Conservation (phyloP, 2,797 vertebrate species). For the Phoebastria nigripes region DNA sequence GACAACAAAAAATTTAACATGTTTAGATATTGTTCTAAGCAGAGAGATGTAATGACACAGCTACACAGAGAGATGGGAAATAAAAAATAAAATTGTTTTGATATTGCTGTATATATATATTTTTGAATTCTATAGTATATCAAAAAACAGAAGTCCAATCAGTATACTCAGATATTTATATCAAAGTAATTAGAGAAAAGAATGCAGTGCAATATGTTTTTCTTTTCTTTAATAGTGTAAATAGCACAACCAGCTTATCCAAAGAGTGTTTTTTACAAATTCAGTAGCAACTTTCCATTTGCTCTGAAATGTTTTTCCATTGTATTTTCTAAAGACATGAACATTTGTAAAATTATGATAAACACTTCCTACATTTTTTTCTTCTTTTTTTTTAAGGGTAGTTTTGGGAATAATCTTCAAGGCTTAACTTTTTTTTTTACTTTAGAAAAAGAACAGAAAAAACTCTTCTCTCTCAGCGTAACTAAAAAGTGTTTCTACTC, state of each 20-base stretch:
- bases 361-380: not conserved
- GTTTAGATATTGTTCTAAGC: not conserved
- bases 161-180: not conserved
- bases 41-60: not conserved
- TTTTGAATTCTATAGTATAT: not conserved
- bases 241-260: not conserved
- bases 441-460: not conserved
- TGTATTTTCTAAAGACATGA: not conserved
- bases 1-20: not conserved
- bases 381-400: not conserved
- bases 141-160: not conserved
- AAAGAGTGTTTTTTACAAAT: not conserved
- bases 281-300: not conserved
- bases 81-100: not conserved
- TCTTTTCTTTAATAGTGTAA: not conserved
- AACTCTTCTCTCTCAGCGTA: accelerated
- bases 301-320: not conserved
- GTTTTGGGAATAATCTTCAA: not conserved
- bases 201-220: not conserved
- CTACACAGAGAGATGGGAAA: not conserved
- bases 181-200: not conserved
- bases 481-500: not conserved
- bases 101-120: not conserved
- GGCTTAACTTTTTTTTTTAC: not conserved
- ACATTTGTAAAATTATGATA: not conserved